Percentiles rank a stretch among this genome's conserved stretches.
Evolutionary conservation across 2,888 invertebrate genomes (phyloP).

Genomic region (Baccha elongata): DNA sequence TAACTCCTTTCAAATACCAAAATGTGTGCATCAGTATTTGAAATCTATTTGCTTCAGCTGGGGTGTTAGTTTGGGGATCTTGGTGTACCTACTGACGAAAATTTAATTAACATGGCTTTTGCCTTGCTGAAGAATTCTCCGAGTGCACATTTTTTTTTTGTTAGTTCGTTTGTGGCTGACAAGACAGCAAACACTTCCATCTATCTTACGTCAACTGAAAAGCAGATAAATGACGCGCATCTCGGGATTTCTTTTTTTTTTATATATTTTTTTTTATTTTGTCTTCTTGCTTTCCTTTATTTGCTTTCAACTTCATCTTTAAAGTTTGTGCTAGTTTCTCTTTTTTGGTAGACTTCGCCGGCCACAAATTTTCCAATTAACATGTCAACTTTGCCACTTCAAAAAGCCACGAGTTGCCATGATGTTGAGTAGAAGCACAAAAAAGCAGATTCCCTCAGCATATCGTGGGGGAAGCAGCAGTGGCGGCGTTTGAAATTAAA

Average conservation of each 20-base stretch:
- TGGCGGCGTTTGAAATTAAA: conserved; percentile 62
- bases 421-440: conserved; percentile 61
- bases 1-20: conserved; percentile 52
- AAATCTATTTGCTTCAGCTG: conserved; percentile 46
- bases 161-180: conserved; percentile 53
- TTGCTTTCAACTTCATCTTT: conserved; percentile 69
- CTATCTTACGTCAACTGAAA: conserved; percentile 62
- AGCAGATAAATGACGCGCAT: conserved; percentile 61
- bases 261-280: not conserved
- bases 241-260: conserved; percentile 27
- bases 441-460: conserved; percentile 63
- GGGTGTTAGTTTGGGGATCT: conserved; percentile 5
- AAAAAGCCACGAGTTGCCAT: conserved; percentile 71
- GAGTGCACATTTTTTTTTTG: conserved; percentile 29
- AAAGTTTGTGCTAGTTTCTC: conserved; percentile 69
- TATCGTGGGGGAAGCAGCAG: not conserved
- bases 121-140: conserved; percentile 43
- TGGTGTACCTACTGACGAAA: conserved; percentile 55
- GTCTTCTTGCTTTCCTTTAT: conserved; percentile 29
- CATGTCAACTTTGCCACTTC: conserved; percentile 73
- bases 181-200: conserved; percentile 69
- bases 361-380: conserved; percentile 74
- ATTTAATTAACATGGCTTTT: conserved; percentile 69
- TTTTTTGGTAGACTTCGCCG: conserved; percentile 66
- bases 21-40: conserved; percentile 46